Percentiles rank a stretch among this genome's conserved stretches.
Conservation (phyloP, 2,113 vertebrate species). For the Syngnathus floridae region DNA sequence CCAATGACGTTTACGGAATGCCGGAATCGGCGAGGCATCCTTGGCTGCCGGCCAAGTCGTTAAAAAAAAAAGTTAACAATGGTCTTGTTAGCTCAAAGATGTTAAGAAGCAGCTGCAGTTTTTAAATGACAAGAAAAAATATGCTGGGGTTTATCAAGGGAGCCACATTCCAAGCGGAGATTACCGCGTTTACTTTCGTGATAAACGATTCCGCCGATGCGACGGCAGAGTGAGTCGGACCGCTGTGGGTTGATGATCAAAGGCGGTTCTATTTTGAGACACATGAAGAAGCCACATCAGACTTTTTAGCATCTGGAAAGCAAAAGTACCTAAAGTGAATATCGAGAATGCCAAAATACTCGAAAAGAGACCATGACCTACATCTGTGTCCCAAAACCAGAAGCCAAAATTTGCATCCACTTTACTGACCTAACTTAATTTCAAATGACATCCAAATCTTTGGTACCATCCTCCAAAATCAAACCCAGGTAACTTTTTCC, state of each 20-base stretch:
- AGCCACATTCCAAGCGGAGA: neutral
- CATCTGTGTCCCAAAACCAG: no score
- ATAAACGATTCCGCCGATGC: neutral
- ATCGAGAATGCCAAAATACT: neutral
- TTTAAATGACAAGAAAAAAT: neutral
- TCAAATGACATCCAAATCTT: no score
- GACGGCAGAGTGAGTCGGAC: neutral
- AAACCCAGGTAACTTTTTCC: neutral
- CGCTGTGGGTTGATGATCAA: neutral
- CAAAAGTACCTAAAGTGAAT: conserved; percentile 6
- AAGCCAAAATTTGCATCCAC: no score
- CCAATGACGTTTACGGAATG: neutral
- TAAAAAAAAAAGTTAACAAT: conserved; percentile 23
- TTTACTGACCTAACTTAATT: no score
- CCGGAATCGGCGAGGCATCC: neutral
- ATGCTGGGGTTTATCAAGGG: neutral
- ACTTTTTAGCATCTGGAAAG: neutral
- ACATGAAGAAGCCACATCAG: neutral
- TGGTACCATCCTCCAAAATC: neutral
- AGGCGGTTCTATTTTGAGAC: neutral
- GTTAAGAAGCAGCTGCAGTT: conserved; percentile 3
- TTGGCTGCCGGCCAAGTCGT: conserved; percentile 22
- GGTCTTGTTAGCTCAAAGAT: neutral
- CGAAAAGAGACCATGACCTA: no score
- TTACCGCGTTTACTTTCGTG: neutral